phyloP scores from a whole-genome alignment of 1,140 invertebrate genomes.

The Bombus superbus region DNA sequence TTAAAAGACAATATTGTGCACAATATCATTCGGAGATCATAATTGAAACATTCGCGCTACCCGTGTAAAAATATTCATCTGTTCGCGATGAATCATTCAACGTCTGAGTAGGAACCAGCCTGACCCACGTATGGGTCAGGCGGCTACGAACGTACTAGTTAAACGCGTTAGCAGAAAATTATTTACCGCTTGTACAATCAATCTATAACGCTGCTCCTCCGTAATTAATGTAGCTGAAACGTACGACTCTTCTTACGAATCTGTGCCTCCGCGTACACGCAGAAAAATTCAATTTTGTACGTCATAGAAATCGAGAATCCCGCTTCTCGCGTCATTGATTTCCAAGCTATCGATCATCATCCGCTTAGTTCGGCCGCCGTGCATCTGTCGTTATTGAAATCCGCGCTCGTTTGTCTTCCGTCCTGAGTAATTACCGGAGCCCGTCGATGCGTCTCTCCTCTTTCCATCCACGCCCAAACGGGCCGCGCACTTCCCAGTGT shows the following conservation, averaged over 20 bases:
- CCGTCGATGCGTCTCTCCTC: slow-evolving; percentile 20
- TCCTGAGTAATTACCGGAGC: slow-evolving; percentile 42
- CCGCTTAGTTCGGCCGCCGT: slow-evolving; percentile 35
- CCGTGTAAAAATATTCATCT: too few species aligned
- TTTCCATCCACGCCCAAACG: too few species aligned
- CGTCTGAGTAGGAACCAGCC: not conserved
- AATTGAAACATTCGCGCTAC: too few species aligned
- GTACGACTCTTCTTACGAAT: too few species aligned
- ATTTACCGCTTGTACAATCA: not conserved
- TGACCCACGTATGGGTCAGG: not conserved
- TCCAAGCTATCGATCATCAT: slow-evolving; percentile 53
- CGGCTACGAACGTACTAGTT: too few species aligned
- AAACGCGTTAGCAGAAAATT: not conserved
- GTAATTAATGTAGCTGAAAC: too few species aligned
- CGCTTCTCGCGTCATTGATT: slow-evolving; percentile 48
- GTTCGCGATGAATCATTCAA: too few species aligned
- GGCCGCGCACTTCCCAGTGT: not conserved
- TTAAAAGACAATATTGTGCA: too few species aligned
- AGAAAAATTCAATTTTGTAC: not conserved
- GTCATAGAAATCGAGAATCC: not conserved
- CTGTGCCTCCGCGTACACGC: too few species aligned
- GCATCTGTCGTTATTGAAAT: slow-evolving; percentile 57
- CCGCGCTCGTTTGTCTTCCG: slow-evolving; percentile 50
- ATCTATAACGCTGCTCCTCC: not conserved
- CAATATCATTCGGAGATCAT: too few species aligned